Evolutionary conservation across 2,888 invertebrate genomes (phyloP).

Genomic region (Phanerotoma sp.): DNA sequence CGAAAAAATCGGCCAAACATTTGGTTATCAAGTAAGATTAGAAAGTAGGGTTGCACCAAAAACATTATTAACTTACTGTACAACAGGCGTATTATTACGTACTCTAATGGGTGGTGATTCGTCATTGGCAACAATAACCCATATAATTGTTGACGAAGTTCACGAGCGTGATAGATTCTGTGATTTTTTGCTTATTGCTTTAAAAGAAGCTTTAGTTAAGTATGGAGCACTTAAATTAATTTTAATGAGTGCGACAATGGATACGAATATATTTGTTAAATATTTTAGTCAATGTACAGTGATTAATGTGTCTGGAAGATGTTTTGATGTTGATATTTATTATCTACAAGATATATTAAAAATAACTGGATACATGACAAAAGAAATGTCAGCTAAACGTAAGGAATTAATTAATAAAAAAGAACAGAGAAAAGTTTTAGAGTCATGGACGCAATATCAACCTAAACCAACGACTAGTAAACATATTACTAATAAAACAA

Average conservation of each 20-base stretch:
- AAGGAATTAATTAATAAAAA: conserved; percentile 51
- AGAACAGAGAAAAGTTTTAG: conserved; percentile 52
- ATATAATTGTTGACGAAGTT: conserved; percentile 90
- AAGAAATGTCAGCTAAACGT: conserved; percentile 57
- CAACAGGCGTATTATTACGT: conserved; percentile 86
- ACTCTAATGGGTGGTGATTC: conserved; percentile 81
- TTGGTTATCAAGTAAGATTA: conserved; percentile 89
- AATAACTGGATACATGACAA: conserved; percentile 62
- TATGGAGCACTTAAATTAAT: conserved; percentile 77
- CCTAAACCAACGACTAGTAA: conserved; percentile 33
- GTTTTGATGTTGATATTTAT: conserved; percentile 72
- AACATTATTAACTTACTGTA: conserved; percentile 85
- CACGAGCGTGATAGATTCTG: conserved; percentile 93
- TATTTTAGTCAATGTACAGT: conserved; percentile 84
- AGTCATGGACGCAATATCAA: conserved; percentile 54
- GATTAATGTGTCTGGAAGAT: conserved; percentile 74
- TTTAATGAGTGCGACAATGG: conserved; percentile 94
- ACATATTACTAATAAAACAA: not conserved
- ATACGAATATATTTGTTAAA: conserved; percentile 75
- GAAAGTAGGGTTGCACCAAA: conserved; percentile 81
- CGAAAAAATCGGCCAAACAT: conserved; percentile 67
- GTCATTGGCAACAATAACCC: conserved; percentile 74
- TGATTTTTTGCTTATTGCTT: conserved; percentile 86
- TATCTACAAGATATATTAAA: conserved; percentile 80
- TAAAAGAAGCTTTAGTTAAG: conserved; percentile 72